Base-by-base conservation (phyloP, 1,140 invertebrate genomes). In the Aphidius gifuensis region DNA sequence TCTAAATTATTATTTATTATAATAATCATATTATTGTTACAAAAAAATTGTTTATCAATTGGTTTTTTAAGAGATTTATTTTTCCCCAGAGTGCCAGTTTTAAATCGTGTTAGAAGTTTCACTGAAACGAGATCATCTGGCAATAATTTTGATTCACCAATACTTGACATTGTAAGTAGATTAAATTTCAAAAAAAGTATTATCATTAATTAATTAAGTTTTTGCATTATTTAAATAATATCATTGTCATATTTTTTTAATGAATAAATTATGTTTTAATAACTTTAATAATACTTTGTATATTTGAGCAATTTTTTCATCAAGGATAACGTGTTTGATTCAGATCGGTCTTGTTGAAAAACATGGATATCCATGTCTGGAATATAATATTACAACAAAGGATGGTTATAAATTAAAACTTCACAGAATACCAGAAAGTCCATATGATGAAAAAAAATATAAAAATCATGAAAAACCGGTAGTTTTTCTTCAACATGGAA, bases 401-500 rank as follows among this genome's bases (percentile, higher is more conserved):
- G 84, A 85, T 68, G 80, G 81, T 5, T 85, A 83, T 60, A 73
- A 80, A 40, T 55, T 85, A 5, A 65, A 60, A 3, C 51, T 84
- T n/a, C 84, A 85, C 60, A 69, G 84, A 51, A 83, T 85, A 66
- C 81, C 83, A 4, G 58, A 58, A 5, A 70, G 63, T 61, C 64
- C 64, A 42, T 48, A 11, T 7, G 45, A 38, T 61, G 50, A 48
- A 51, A 11, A 32, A 32, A 11, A 4, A 32, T 67, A 78, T 45
- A 61, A 57, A 39, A 68, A 69, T 46, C 67, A 78, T 45, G 62
- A 57, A 23, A 68, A 69, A 48, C 65, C 68, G 3, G 54, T 72
- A 40, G 75, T 83, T 1, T 79, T 77, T 9, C 49, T 87, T 4
- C 83, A 85, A 64, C 85, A 87, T 62, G 85, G 85, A 9, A 63